Conservation (phyloP, 2,888 invertebrate genomes). For the Eristalis arbustorum region DNA sequence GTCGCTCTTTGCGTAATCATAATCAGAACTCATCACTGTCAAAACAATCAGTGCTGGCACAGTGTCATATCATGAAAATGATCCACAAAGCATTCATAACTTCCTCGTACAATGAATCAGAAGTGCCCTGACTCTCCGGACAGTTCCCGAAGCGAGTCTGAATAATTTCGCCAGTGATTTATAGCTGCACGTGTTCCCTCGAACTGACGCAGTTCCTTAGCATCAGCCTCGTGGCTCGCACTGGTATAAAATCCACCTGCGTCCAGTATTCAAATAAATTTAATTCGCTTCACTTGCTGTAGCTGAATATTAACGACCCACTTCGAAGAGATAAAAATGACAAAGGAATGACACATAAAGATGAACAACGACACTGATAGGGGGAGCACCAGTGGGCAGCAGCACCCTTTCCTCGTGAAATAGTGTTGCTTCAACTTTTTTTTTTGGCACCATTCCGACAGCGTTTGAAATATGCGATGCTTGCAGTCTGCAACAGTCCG, state of each 20-base stretch:
- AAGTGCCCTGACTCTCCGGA: background rate
- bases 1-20: background rate
- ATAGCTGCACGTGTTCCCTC: background rate
- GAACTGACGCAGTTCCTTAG: background rate
- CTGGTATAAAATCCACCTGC: background rate
- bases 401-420: background rate
- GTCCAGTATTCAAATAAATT: background rate
- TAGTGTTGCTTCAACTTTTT: background rate
- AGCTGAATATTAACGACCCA: slow-evolving; percentile 55
- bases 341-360: slow-evolving; percentile 38
- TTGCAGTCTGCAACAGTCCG: background rate
- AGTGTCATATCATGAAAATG: background rate
- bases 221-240: background rate
- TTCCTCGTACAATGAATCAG: background rate
- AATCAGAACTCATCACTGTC: background rate
- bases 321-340: slow-evolving; percentile 36
- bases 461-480: background rate
- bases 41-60: background rate
- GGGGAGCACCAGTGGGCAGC: background rate
- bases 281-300: slow-evolving; percentile 15
- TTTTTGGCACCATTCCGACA: background rate
- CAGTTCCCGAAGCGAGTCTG: background rate
- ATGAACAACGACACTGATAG: background rate
- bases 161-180: background rate
- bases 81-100: background rate